Percentiles rank a stretch among this genome's conserved stretches.
phyloP scores from a whole-genome alignment of 2,888 invertebrate species.

The Choristoneura rosaceana region DNA sequence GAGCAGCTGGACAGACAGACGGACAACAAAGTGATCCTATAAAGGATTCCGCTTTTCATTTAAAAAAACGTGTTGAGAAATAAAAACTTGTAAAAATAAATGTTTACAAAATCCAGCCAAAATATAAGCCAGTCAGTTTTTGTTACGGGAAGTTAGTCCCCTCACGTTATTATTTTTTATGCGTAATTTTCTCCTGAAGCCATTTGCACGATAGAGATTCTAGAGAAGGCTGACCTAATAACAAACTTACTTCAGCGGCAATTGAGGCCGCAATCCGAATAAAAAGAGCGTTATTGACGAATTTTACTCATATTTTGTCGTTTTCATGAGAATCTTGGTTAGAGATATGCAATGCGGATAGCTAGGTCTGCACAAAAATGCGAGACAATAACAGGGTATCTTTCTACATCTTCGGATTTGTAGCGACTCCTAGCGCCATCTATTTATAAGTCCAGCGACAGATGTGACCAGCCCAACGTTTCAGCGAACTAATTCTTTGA shows the following conservation, averaged over 20 bases:
- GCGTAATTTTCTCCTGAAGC: conserved; percentile 9
- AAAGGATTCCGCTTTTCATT: too few relatives aligned
- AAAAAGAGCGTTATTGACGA: conserved; percentile 62
- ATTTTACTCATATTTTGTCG: conserved; percentile 70
- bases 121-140: too few relatives aligned
- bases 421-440: too few relatives aligned
- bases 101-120: too few relatives aligned
- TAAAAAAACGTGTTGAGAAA: too few relatives aligned
- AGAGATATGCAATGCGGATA: conserved; percentile 3
- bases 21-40: too few relatives aligned
- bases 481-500: too few relatives aligned
- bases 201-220: conserved; percentile 31
- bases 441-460: too few relatives aligned
- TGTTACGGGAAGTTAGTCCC: background rate
- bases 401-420: too few relatives aligned
- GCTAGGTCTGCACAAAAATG: background rate
- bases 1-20: too few relatives aligned
- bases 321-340: conserved; percentile 43
- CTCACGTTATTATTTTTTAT: conserved; percentile 1
- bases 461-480: too few relatives aligned
- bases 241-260: conserved; percentile 55
- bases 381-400: background rate
- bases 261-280: conserved; percentile 51
- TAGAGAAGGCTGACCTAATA: conserved; percentile 47
- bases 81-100: too few relatives aligned